These are phyloP conservation scores for Leptinotarsa undecemlineata DNA, from an alignment of 1,140 invertebrate genomes.

Conservation along the genomic window DNA sequence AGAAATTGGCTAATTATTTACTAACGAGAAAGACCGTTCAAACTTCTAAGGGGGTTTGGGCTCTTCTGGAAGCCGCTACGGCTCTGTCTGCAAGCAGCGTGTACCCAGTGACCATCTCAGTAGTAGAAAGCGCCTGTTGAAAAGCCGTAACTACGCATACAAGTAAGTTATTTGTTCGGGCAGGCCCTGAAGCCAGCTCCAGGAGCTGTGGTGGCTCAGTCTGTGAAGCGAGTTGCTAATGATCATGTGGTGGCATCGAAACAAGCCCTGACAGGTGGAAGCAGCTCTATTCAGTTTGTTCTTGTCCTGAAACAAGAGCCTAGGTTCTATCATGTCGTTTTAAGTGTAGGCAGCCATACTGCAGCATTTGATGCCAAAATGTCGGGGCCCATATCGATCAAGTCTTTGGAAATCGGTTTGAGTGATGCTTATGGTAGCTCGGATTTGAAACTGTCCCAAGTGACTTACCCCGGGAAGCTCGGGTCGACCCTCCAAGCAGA, in stretches of 20 bases:
- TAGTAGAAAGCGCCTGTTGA: conserved; percentile 71
- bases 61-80: conserved; percentile 78
- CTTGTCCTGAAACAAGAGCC: conserved; percentile 81
- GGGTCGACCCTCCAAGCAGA: conserved; percentile 75
- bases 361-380: conserved; percentile 73
- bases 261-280: conserved; percentile 58
- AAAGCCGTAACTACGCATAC: conserved; percentile 73
- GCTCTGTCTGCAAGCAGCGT: conserved; percentile 46
- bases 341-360: conserved; percentile 73
- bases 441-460: conserved; percentile 75
- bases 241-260: conserved; percentile 76
- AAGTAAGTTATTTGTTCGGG: conserved; percentile 85
- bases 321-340: conserved; percentile 80
- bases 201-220: conserved; percentile 74
- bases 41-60: conserved; percentile 77
- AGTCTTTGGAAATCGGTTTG: conserved; percentile 84
- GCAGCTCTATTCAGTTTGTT: conserved; percentile 71
- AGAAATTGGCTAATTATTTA: conserved; percentile 92
- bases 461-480: conserved; percentile 74
- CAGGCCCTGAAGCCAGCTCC: conserved; percentile 65
- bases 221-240: conserved; percentile 72
- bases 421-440: conserved; percentile 87
- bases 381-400: conserved; percentile 72
- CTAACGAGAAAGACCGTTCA: conserved; percentile 88
- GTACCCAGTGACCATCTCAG: conserved; percentile 66